Evolutionary conservation across 2,888 invertebrate genomes (phyloP).

Genomic region (Euplexia lucipara): DNA sequence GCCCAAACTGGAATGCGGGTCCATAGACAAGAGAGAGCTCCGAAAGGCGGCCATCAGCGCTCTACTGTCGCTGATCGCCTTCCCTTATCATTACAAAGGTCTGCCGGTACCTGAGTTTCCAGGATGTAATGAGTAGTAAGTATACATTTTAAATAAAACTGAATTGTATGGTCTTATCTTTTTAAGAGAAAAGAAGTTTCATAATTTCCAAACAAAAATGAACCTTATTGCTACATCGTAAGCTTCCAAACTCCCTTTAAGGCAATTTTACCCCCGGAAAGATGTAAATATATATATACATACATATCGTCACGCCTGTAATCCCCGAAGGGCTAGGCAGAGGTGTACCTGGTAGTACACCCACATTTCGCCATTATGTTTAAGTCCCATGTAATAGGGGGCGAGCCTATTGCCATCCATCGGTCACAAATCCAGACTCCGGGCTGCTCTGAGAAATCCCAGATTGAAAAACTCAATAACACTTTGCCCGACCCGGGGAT

Average conservation of each 20-base stretch:
- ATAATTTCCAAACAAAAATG: neutral
- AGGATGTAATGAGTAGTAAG: slow-evolving; percentile 90
- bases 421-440: too few species aligned
- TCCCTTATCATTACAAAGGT: slow-evolving; percentile 98
- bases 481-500: too few species aligned
- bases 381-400: too few species aligned
- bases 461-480: too few species aligned
- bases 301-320: too few species aligned
- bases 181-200: neutral
- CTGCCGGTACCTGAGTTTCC: slow-evolving; percentile 93
- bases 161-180: neutral
- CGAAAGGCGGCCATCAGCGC: slow-evolving; percentile 98
- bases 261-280: too few species aligned
- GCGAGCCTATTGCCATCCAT: too few species aligned
- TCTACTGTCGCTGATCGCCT: slow-evolving; percentile 96
- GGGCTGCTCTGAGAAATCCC: too few species aligned
- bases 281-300: too few species aligned
- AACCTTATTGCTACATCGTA: neutral
- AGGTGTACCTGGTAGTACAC: too few species aligned
- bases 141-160: slow-evolving; percentile 31
- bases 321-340: too few species aligned
- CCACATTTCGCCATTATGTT: too few species aligned
- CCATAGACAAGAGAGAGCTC: slow-evolving; percentile 94
- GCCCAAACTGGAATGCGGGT: slow-evolving; percentile 93
- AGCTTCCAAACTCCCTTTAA: neutral